phyloP scores from a whole-genome alignment of 2,113 vertebrate species.

The Lathamus discolor region DNA sequence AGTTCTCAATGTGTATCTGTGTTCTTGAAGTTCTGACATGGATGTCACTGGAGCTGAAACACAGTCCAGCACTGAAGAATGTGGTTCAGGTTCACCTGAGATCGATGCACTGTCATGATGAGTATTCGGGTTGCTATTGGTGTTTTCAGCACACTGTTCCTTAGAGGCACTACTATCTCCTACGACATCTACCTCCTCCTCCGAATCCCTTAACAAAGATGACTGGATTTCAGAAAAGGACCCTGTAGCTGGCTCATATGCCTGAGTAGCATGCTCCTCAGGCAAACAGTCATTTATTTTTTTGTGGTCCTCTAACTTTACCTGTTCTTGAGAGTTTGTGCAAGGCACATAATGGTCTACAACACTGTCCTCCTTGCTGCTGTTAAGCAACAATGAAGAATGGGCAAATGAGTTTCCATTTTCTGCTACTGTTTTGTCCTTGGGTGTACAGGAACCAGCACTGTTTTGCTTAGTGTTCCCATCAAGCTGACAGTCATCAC shows the following conservation, averaged over 20 bases:
- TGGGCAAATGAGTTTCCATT: constrained; percentile 75
- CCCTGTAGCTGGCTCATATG: constrained; percentile 70
- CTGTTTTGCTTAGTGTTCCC: constrained; percentile 73
- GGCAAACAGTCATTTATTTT: constrained; percentile 73
- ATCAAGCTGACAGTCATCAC: constrained; percentile 77
- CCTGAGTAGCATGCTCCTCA: constrained; percentile 67
- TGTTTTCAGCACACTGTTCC: constrained; percentile 79
- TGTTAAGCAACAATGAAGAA: constrained; percentile 80
- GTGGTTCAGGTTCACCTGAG: constrained; percentile 85
- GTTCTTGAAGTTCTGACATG: constrained; percentile 91
- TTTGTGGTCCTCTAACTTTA: constrained; percentile 80
- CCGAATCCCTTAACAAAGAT: constrained; percentile 85
- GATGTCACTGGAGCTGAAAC: constrained; percentile 76
- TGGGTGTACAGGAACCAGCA: constrained; percentile 67
- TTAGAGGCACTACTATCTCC: constrained; percentile 85
- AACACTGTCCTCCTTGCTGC: constrained; percentile 80
- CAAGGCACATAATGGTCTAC: constrained; percentile 95
- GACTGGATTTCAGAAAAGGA: constrained; percentile 83
- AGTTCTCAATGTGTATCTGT: constrained; percentile 94
- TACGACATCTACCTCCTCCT: constrained; percentile 91
- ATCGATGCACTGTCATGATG: constrained; percentile 74
- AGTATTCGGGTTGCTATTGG: constrained; percentile 66
- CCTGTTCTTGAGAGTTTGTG: constrained; percentile 86
- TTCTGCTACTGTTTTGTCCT: constrained; percentile 81
- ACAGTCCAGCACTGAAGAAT: constrained; percentile 78